phyloP scores from a whole-genome alignment of 2,113 vertebrate genomes.

The Semnopithecus entellus region DNA sequence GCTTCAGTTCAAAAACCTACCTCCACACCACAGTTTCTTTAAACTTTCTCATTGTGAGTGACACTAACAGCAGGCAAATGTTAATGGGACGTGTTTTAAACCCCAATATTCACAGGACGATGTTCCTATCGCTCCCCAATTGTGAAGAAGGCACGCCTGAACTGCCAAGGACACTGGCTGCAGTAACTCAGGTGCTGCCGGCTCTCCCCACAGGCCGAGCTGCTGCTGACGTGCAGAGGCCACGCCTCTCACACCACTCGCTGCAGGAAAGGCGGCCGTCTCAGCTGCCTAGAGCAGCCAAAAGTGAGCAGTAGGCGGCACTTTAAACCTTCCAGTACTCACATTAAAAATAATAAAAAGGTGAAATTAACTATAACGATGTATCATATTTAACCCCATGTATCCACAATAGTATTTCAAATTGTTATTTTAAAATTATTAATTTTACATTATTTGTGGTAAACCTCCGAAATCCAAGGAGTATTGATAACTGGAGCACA shows the following conservation, averaged over 20 bases:
- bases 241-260: neutral
- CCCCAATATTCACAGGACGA: too few species aligned
- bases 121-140: neutral
- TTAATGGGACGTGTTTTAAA: neutral
- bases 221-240: neutral
- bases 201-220: too few species aligned
- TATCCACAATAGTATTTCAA: neutral
- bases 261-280: too few species aligned
- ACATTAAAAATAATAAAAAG: too few species aligned
- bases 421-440: neutral
- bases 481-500: neutral
- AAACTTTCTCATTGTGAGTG: neutral
- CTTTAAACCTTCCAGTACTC: neutral
- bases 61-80: neutral
- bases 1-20: neutral
- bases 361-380: accelerated
- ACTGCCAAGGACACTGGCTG: neutral
- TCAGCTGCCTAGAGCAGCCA: neutral
- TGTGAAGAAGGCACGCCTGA: neutral
- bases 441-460: neutral
- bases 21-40: neutral
- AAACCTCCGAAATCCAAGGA: neutral
- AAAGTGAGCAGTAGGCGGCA: neutral
- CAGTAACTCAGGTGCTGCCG: neutral
- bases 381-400: accelerated